Evolutionary conservation across 2,797 vertebrate genomes (phyloP).

Genomic region (Oryzias dopingdopingensis): DNA sequence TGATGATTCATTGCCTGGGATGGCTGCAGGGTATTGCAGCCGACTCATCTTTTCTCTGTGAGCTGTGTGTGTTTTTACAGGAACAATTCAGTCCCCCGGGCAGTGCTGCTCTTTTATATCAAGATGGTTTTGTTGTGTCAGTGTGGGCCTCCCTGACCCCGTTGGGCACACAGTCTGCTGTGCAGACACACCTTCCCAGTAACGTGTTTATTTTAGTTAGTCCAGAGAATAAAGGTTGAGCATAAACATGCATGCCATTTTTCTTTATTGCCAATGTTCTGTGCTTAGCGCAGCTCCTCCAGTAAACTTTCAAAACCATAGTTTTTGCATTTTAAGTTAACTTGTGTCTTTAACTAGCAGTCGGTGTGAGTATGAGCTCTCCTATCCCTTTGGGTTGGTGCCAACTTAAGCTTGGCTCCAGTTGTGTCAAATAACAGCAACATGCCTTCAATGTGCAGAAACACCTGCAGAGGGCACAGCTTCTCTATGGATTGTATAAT

Average conservation of each 20-base stretch:
- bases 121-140: conserved; percentile 33
- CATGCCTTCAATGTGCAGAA: conserved; percentile 11
- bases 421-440: background rate
- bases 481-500: conserved; percentile 25
- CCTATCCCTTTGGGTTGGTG: too few species aligned
- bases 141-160: conserved; percentile 26
- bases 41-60: conserved; percentile 20
- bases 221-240: conserved; percentile 16
- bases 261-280: background rate
- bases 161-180: conserved; percentile 24
- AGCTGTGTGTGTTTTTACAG: conserved; percentile 26
- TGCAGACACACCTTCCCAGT: conserved; percentile 21
- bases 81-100: conserved; percentile 12
- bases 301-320: background rate
- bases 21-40: conserved; percentile 26
- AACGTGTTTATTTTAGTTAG: conserved; percentile 36
- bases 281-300: background rate
- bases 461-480: conserved; percentile 66
- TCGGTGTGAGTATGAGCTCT: background rate
- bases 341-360: background rate
- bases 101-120: conserved; percentile 18
- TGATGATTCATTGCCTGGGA: conserved; percentile 46
- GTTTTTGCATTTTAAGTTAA: background rate
- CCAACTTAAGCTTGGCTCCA: too few species aligned
- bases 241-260: conserved; percentile 2